These are phyloP conservation scores for Brachionus asplanchnoidis DNA, from an alignment of 1,140 invertebrate genomes.

Conservation along the genomic window DNA sequence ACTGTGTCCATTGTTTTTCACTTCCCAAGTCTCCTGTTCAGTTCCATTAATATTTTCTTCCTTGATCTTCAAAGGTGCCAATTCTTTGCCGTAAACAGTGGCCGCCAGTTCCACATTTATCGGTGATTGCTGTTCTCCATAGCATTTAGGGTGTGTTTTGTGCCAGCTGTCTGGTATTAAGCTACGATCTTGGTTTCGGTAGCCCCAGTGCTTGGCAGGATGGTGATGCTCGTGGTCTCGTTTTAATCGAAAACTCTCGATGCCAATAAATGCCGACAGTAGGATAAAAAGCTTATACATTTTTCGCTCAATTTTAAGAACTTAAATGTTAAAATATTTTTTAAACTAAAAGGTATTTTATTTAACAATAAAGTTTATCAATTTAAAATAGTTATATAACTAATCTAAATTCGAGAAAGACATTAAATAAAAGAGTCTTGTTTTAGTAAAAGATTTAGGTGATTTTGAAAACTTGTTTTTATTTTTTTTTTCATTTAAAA, in stretches of 20 bases:
- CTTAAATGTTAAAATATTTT: background rate
- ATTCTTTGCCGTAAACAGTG: slow-evolving; percentile 47
- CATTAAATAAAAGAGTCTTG: background rate
- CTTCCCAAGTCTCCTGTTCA: background rate
- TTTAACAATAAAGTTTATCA: background rate
- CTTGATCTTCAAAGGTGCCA: slow-evolving; percentile 39
- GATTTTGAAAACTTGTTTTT: background rate
- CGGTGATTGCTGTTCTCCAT: slow-evolving; percentile 50
- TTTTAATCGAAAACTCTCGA: background rate
- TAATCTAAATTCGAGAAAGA: background rate
- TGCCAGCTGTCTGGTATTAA: slow-evolving; percentile 45
- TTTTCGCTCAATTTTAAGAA: background rate
- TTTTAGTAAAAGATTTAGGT: background rate
- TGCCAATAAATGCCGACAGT: background rate
- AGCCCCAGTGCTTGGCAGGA: slow-evolving; percentile 25
- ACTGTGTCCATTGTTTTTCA: slow-evolving; percentile 37
- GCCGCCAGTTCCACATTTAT: slow-evolving; percentile 47
- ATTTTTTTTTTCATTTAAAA: background rate
- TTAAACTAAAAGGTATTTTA: background rate
- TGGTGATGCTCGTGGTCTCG: background rate
- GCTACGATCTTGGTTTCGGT: background rate
- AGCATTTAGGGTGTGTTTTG: slow-evolving; percentile 48
- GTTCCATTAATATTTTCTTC: background rate
- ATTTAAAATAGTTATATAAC: background rate
- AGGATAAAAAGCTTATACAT: slow-evolving; percentile 45